Evolutionary conservation across 2,888 invertebrate species (phyloP).

Genomic region (Drosophila paucipuncta): DNA sequence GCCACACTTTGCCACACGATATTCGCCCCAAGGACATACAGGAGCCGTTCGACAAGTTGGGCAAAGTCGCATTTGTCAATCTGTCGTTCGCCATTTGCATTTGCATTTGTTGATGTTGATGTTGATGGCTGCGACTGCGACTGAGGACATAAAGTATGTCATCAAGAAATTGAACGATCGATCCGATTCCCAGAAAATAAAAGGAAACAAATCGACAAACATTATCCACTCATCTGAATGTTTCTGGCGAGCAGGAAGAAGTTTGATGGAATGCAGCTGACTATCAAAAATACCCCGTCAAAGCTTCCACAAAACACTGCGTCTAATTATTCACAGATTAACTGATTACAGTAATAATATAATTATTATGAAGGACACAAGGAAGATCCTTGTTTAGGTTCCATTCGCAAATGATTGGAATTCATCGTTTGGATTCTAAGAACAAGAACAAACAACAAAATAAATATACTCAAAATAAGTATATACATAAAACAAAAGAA

Average conservation of each 20-base stretch:
- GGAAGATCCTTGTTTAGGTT: conserved; percentile 32
- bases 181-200: conserved; percentile 88
- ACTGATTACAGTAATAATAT: conserved; percentile 22
- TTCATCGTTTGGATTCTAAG: conserved; percentile 32
- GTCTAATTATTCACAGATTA: conserved; percentile 9
- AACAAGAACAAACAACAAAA: conserved; percentile 4
- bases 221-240: conserved; percentile 69
- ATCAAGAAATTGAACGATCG: conserved; percentile 97
- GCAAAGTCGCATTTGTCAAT: too few species aligned
- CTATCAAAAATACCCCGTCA: conserved; percentile 17
- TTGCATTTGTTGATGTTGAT: conserved; percentile 94
- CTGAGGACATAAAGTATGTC: conserved; percentile 98
- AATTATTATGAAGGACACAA: conserved; percentile 23
- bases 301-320: background rate
- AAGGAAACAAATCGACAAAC: conserved; percentile 86
- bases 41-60: background rate
- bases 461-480: conserved; percentile 44
- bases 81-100: conserved; percentile 98
- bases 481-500: conserved; percentile 41
- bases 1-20: conserved; percentile 98
- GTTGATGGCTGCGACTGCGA: too few species aligned
- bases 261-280: conserved; percentile 64
- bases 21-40: conserved; percentile 98
- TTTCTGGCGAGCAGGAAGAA: conserved; percentile 73
- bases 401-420: conserved; percentile 52